Evolutionary conservation across 1,140 invertebrate genomes (phyloP), one percentile per base, ranked within the genome.

Genomic region (Leptopilina boulardi): DNA sequence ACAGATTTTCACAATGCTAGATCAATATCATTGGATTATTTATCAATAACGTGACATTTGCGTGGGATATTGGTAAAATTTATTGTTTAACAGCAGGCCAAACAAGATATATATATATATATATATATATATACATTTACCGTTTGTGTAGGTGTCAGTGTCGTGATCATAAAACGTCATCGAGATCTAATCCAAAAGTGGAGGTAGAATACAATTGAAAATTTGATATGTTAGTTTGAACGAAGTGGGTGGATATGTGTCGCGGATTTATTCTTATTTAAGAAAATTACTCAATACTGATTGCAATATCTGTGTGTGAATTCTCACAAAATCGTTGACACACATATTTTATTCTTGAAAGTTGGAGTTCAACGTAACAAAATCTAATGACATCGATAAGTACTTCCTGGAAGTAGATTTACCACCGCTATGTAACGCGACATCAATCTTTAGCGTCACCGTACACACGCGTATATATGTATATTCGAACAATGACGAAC

Each of bases 331-430:
- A 59, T n/a, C 59, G 5, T 66, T 66, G 59, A 66, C 59, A 66
- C 59, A 26, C 5, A 30, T 30, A 59, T 59, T 34, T 66, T 66
- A 66, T 30, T 66, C 73, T 74, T 59, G 34, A 38, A n/a, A 26
- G 4, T 19, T n/a, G n/a, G 34, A 34, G 19, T 21, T 56, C 30
- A 3, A 47, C 44, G 51, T 44, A 19, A 54, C 56, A 72, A 38
- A 34, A 34, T 41, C 76, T 74, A 74, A 73, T 26, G 19, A 4
- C 73, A 83, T 83, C 77, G 79, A 81, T 83, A 59, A 71, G 59
- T 41, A 71, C 44, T 30, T 56, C 23, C 44, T 74, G 44, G 72
- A 18, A 44, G 71, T 77, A 71, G 34, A 72, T 73, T 78, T 70
- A 75, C 70, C 34, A 44, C 8, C 59, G 75, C n/a, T 77, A 44